A percentile compares a stretch with the other conserved stretches of the same genome.
Conservation (phyloP, 2,113 vertebrate genomes). For the Centrocercus urophasianus region DNA sequence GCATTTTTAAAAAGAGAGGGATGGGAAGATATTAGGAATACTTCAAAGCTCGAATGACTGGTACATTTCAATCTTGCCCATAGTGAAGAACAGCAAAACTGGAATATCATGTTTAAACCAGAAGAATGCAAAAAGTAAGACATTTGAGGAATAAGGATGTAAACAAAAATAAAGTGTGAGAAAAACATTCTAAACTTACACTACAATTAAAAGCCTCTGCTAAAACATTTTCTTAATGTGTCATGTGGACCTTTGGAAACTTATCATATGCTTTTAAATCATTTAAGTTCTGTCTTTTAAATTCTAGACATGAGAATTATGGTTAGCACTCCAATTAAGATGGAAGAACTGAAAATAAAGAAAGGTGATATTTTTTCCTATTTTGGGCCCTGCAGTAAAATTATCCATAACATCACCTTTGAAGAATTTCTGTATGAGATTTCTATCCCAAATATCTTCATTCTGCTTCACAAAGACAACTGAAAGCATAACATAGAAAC, state of each 20-base stretch:
- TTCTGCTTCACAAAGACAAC: background rate
- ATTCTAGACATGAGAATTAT: background rate
- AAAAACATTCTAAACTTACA: background rate
- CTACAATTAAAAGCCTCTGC: background rate
- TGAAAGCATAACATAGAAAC: background rate
- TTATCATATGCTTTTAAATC: background rate
- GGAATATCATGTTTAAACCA: background rate
- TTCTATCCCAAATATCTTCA: background rate
- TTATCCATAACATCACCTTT: background rate
- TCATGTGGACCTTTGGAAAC: background rate
- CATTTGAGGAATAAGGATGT: background rate
- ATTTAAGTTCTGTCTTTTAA: background rate
- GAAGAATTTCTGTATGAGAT: background rate
- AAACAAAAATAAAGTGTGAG: background rate
- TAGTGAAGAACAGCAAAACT: background rate
- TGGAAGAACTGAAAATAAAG: constrained; percentile 1
- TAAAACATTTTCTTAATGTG: background rate
- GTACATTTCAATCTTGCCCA: background rate
- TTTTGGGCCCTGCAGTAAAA: background rate
- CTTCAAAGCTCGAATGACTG: background rate
- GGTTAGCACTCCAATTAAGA: background rate
- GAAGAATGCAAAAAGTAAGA: background rate
- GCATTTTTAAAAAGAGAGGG: background rate
- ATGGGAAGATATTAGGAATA: background rate
- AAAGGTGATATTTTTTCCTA: background rate